Percentiles rank a stretch among this genome's conserved stretches.
phyloP scores from a whole-genome alignment of 2,888 invertebrate species.

The Drepanosiphum platanoidis region DNA sequence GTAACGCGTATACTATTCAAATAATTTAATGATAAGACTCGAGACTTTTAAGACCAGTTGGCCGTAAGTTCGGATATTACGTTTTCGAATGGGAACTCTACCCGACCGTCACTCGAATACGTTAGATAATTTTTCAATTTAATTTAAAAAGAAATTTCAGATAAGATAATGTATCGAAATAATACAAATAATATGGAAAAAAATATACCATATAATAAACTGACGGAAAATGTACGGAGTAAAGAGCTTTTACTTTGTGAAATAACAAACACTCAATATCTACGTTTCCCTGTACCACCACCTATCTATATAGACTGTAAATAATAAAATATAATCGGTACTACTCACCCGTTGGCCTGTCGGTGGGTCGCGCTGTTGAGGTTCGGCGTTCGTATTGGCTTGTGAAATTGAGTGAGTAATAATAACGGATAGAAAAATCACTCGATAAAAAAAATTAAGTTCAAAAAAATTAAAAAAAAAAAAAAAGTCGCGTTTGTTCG shows the following conservation, averaged over 20 bases:
- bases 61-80: not conserved
- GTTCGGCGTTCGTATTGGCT: no score
- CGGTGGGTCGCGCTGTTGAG: no score
- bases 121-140: constrained; percentile 7
- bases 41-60: no score
- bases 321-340: no score
- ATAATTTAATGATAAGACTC: constrained; percentile 1
- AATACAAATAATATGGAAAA: not conserved
- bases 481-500: no score
- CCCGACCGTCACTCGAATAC: not conserved
- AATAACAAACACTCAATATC: constrained; percentile 2
- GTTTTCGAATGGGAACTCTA: not conserved
- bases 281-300: no score
- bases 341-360: no score
- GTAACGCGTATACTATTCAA: constrained; percentile 2
- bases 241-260: not conserved
- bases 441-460: no score
- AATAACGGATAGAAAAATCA: no score
- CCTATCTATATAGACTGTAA: no score
- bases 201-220: not conserved
- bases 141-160: not conserved
- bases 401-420: no score
- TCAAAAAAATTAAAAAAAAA: no score
- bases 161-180: not conserved
- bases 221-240: not conserved